Conservation (phyloP, 2,888 invertebrate genomes). For the Magallana nippona region DNA sequence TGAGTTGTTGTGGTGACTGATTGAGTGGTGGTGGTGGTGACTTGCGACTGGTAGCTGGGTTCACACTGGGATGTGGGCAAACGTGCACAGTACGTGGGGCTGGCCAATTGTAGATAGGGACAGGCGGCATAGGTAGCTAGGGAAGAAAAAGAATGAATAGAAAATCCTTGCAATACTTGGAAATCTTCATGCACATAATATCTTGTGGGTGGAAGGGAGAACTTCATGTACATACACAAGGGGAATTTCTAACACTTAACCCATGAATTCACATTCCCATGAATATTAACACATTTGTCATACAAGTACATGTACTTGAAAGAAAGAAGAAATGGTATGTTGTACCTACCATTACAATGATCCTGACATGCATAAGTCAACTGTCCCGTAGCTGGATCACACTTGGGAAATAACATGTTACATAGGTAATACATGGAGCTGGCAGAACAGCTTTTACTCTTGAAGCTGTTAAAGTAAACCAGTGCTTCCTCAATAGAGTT, state of each 20-base stretch:
- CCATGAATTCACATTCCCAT: too few species aligned
- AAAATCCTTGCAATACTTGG: too few species aligned
- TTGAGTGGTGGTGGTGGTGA: too few species aligned
- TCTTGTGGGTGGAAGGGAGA: too few species aligned
- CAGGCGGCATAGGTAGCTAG: not conserved
- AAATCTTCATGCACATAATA: too few species aligned
- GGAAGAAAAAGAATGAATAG: not conserved
- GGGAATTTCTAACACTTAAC: too few species aligned
- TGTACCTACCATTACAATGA: slow-evolving; percentile 65
- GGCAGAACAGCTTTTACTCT: slow-evolving; percentile 53
- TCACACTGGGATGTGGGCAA: not conserved
- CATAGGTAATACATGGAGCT: slow-evolving; percentile 57
- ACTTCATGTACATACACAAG: too few species aligned
- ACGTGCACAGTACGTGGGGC: not conserved
- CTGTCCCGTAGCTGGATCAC: slow-evolving; percentile 51
- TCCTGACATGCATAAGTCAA: slow-evolving; percentile 61
- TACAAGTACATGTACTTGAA: too few species aligned
- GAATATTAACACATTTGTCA: too few species aligned
- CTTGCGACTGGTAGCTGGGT: not conserved
- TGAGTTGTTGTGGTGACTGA: not conserved
- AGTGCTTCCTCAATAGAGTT: slow-evolving; percentile 47
- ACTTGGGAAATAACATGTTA: slow-evolving; percentile 64
- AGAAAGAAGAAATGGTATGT: not conserved
- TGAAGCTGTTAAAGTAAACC: slow-evolving; percentile 45
- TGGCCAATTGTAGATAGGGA: not conserved